A percentile compares a stretch with the other conserved stretches of the same genome.
These are phyloP conservation scores for Syndactyla subalaris DNA, from an alignment of 2,797 vertebrate species.

Conservation along the genomic window DNA sequence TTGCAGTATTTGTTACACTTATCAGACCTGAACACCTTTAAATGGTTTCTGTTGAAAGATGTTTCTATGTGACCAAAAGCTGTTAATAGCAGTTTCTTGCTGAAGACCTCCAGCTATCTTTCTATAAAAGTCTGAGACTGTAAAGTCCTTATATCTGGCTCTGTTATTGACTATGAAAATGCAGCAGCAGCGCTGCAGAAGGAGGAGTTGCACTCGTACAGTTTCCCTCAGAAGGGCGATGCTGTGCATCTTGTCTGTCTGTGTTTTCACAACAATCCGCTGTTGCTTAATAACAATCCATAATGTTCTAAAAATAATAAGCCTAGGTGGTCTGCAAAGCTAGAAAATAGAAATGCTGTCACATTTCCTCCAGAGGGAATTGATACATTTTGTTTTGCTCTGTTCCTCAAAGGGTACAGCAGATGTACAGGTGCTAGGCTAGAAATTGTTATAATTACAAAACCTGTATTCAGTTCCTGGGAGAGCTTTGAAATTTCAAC, in stretches of 20 bases:
- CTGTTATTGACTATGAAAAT: neutral
- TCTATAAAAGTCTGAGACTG: neutral
- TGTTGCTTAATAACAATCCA: constrained; percentile 43
- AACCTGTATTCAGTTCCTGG: constrained; percentile 55
- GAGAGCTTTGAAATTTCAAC: constrained; percentile 70
- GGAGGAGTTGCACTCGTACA: neutral
- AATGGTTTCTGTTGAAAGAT: neutral
- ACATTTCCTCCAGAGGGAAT: constrained; percentile 35
- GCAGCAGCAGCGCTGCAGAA: neutral
- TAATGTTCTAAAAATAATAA: constrained; percentile 68
- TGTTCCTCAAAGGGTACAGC: constrained; percentile 48
- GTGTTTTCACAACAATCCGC: constrained; percentile 20
- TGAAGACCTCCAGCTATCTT: neutral
- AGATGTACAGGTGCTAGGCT: constrained; percentile 69
- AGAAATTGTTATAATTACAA: constrained; percentile 73
- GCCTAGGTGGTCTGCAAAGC: constrained; percentile 40
- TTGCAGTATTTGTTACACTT: constrained; percentile 34
- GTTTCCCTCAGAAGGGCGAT: neutral
- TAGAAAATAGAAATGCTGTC: constrained; percentile 62
- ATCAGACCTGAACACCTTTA: constrained; percentile 47
- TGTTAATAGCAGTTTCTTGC: constrained; percentile 16
- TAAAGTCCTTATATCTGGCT: neutral
- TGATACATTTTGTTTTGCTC: constrained; percentile 58
- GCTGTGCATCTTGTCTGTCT: neutral
- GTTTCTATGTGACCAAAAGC: neutral